Base-by-base conservation (phyloP, 2,888 invertebrate species). In the Thymelicus sylvestris region DNA sequence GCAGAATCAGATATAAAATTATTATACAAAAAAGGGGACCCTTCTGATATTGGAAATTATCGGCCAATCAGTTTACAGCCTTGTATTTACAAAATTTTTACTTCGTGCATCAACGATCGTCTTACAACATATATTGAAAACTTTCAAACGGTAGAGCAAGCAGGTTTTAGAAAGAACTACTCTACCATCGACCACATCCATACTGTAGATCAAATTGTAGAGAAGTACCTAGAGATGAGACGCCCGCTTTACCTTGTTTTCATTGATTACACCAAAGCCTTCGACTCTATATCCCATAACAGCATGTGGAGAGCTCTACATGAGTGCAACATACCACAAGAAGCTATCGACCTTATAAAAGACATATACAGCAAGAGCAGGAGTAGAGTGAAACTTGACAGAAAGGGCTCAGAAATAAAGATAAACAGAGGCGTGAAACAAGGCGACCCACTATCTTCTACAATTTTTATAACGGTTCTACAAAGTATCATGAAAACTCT, bases 201-300 rank as follows among this genome's bases (percentile, higher is more conserved):
- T 31, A 31, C 31, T 31, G 0, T 31, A 5, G 31, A 31, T 31
- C 31, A 31, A 31, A 31, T 31, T 31, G 31, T 31, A 2, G 31
- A 39, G 44, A 67, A 67, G 48, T 67, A 67, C 19, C 6, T 44
- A 57, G 69, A 74, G 13, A 7, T 19, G 0, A 62, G 52, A 44
- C 10, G 60, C 0, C 72, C 72, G 4, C 68, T 72, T 31, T 74
- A 74, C 39, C 61, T 74, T 7, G 72, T 64, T 7, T 74, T 68
- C 15, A 66, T 72, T 38, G 72, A 74, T 44, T 74, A 71, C 59
- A 63, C 68, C 47, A 74, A 72, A 48, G 72, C 72, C 2, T 72
- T 70, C 19, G 72, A 74, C 41, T 71, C 68, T 38, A 70, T 73
- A 62, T 63, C 48, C 13, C 66, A 69, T 44, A 31, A 48, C 31